These are phyloP conservation scores for Plectus sambesii DNA, from an alignment of 1,140 invertebrate genomes.

Conservation along the genomic window DNA sequence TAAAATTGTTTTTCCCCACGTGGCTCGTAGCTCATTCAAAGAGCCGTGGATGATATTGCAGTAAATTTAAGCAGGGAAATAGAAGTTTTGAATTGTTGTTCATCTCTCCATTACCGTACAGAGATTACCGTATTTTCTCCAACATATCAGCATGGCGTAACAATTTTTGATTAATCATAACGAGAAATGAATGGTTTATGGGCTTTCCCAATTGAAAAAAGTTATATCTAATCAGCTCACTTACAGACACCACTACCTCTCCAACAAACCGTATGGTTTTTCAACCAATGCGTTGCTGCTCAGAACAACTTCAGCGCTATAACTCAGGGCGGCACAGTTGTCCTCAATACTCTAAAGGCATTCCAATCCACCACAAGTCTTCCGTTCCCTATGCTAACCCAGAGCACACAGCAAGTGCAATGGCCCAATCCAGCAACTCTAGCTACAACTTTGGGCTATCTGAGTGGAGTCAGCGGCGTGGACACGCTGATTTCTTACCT, in stretches of 20 bases:
- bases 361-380: constrained; percentile 11
- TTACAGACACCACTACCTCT: neutral
- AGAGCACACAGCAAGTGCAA: constrained; percentile 15
- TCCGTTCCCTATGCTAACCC: constrained; percentile 9
- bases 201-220: constrained; percentile 1
- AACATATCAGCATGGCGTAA: neutral
- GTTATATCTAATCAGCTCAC: neutral
- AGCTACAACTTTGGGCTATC: constrained; percentile 16
- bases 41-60: too few relatives aligned
- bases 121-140: neutral
- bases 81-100: too few relatives aligned
- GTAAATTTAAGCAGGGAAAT: too few relatives aligned
- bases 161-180: neutral
- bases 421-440: constrained; percentile 5
- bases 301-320: constrained; percentile 22
- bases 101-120: too few relatives aligned
- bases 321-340: constrained; percentile 14
- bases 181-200: constrained; percentile 2
- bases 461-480: constrained; percentile 19
- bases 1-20: too few relatives aligned
- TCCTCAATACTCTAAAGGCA: constrained; percentile 3
- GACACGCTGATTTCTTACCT: constrained; percentile 21
- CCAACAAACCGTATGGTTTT: constrained; percentile 16
- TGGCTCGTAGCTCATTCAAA: too few relatives aligned
- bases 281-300: constrained; percentile 15